Base-by-base conservation (phyloP, 2,888 invertebrate species). In the Phortica okadai region DNA sequence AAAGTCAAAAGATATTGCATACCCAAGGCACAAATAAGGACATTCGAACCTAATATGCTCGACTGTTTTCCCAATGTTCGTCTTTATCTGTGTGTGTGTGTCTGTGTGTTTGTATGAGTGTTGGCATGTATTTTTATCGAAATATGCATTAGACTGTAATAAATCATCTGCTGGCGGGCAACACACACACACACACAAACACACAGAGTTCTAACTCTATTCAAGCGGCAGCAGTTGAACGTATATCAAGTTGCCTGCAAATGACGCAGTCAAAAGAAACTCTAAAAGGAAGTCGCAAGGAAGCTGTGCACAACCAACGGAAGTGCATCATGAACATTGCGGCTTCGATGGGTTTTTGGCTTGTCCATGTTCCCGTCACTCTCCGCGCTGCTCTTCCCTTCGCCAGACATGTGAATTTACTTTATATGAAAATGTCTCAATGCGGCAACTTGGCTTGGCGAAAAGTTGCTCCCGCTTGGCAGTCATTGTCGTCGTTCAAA, bases 61-160 rank as follows among this genome's bases (percentile, higher is more conserved):
- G 10, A 33, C 33, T 33, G 33, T 33, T 33, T 33, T 33, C 33
- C 3, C 33, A 33, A 33, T 1, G 33, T 33, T 33, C 33, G 33
- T 33, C 33, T 33, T 33, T 50, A 14, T 14, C 10, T 42, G 25
- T 41, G 41, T 14, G 42, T n/a, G 69, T 41, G 42, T 42, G 69
- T 41, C 6, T 42, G 1, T 42, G 33, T 10, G 45, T 42, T 6
- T 69, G 11, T 45, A 7, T 14, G 69, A 14, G 16, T 42, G 42
- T 45, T 33, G 33, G 45, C 45, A 45, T 21, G 8, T 59, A 44
- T 45, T 45, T 64, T 59, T 70, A 70, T 70, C 82, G 77, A 82
- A 88, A 88, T 85, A 88, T 88, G 89, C 85, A 88, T 88, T 83
- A 82, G 82, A 81, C 82, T 85, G 79, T 82, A 89, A 86, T 86